Conservation (phyloP, 2,888 invertebrate genomes). For the Oxycera nigricornis region DNA sequence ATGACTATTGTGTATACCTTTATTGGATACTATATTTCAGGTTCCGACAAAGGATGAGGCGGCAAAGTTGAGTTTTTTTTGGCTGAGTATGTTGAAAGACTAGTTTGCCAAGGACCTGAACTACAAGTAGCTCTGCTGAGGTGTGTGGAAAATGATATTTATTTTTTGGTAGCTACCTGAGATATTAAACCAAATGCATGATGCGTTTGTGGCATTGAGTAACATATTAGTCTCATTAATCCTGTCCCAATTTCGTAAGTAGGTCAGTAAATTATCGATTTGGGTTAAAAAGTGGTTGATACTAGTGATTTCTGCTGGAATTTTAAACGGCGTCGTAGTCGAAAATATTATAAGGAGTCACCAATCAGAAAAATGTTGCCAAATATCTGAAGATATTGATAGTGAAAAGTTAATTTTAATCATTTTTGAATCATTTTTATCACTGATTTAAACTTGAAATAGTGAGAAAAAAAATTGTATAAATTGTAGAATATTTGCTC, state of each 20-base stretch:
- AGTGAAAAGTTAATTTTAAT: no score
- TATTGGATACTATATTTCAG: neutral
- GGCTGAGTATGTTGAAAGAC: neutral
- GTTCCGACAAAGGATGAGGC: neutral
- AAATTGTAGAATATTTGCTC: no score
- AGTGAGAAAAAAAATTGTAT: no score
- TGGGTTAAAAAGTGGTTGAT: no score
- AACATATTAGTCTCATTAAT: slow-evolving; percentile 16
- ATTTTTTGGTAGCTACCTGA: neutral
- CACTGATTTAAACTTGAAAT: no score
- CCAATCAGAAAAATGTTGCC: no score
- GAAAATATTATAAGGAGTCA: no score
- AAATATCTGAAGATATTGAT: no score
- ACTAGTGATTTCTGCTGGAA: no score
- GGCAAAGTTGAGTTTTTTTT: neutral
- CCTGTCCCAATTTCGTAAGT: slow-evolving; percentile 17
- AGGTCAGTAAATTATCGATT: slow-evolving; percentile 13
- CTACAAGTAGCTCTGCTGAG: neutral
- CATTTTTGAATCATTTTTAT: no score
- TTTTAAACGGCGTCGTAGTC: no score
- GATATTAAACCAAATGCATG: neutral
- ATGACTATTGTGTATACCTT: neutral
- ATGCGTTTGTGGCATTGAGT: neutral
- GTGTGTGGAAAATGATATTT: neutral
- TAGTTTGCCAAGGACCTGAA: neutral